Evolutionary conservation across 2,797 vertebrate species (phyloP), one percentile per base, ranked within the genome.

Genomic region (Acipenser transmontanus): DNA sequence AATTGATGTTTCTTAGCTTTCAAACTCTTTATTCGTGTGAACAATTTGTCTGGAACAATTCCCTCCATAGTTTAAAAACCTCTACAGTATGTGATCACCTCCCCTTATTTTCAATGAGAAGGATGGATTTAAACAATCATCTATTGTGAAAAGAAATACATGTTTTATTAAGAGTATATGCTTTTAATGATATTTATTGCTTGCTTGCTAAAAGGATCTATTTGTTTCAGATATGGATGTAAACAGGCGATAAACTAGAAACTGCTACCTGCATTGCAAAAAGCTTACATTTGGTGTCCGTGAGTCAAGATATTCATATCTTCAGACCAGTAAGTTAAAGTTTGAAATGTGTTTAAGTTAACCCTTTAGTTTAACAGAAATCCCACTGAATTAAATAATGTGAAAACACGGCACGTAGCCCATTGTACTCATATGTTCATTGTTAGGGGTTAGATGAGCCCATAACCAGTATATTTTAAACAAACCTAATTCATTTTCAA

Each of bases 211-310:
- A 34, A 34, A 34, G 2, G 34, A 34, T 57, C 11, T 50, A 56
- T 74, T 6, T 69, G 71, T 61, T 78, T 70, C 71, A 99, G 97
- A 95, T 98, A 77, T 99, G 97, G 97, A 99, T 99, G 97, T 77
- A 98, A 76, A 98, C 96, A 0, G 97, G 96, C 6, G 97, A 99
- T 81, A 99, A 99, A 70, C 87, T 99, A 0, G 97, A 98, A 79
- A 98, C 96, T 0, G 96, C 96, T 1, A 98, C 97, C 0, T 99
- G 96, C 81, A 98, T 98, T 61, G 96, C 96, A 0, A 98, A 98
- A 80, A 98, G 96, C 78, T 98, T 96, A 64, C 97, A 96, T 51
- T 82, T 98, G 77, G 97, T 99, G 7, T 93, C 93, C 70, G 76
- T 88, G 59, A 87, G 91, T 72, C 88, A 84, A 72, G 83, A 89